These are phyloP conservation scores for Vireo griseus DNA, from an alignment of 2,797 vertebrate genomes.

Conservation along the genomic window DNA sequence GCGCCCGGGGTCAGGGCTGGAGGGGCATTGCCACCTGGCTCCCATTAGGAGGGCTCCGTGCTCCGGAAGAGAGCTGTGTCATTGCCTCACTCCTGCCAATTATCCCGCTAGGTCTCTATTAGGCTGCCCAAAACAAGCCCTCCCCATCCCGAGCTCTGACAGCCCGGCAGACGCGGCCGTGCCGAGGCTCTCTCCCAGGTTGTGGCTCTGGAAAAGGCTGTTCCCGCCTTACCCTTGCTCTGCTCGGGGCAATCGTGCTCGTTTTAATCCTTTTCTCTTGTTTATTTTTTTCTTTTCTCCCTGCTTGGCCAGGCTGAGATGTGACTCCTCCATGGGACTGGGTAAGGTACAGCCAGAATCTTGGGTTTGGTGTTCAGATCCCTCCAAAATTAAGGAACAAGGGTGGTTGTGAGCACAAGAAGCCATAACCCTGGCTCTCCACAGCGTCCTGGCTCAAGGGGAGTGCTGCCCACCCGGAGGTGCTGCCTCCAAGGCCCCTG, in stretches of 20 bases:
- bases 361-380: neutral
- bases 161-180: neutral
- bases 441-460: neutral
- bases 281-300: rapidly evolving
- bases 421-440: rapidly evolving
- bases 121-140: neutral
- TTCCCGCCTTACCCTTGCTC: neutral
- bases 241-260: too few species aligned
- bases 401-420: rapidly evolving
- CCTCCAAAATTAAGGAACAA: neutral
- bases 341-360: neutral
- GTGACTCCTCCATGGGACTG: rapidly evolving
- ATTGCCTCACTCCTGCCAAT: constrained; percentile 15
- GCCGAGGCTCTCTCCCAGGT: neutral
- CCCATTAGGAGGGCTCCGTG: constrained; percentile 40
- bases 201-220: neutral
- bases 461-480: rapidly evolving
- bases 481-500: neutral
- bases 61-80: constrained; percentile 5
- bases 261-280: neutral
- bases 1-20: neutral
- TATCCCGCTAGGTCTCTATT: constrained; percentile 19
- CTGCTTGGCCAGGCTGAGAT: neutral
- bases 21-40: constrained; percentile 55
- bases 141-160: neutral